Conservation (phyloP, 2,113 vertebrate genomes). For the Oreochromis aureus region DNA sequence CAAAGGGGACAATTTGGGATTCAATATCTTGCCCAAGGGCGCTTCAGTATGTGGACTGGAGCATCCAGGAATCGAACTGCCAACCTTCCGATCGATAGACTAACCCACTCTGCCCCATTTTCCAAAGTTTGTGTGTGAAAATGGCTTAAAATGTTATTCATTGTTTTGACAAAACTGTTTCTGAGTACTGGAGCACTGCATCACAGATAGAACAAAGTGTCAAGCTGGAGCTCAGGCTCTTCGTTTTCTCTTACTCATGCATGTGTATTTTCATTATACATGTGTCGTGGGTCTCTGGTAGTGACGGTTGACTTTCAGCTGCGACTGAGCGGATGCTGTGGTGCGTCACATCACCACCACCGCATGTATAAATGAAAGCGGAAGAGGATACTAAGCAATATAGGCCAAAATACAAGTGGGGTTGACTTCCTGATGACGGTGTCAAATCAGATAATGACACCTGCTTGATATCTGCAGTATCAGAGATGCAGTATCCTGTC, state of each 20-base stretch:
- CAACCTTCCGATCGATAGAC: not conserved
- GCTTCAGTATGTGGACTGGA: not conserved
- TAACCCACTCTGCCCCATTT: not conserved
- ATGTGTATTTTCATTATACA: not conserved
- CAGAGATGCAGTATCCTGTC: not conserved
- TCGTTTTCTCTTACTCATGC: not conserved
- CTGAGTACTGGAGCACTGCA: not conserved
- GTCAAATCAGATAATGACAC: not conserved
- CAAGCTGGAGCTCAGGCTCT: not conserved
- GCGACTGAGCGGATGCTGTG: conserved; percentile 30
- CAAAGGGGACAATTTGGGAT: not conserved
- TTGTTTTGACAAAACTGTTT: not conserved
- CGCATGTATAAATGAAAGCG: not conserved
- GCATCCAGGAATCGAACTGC: not conserved
- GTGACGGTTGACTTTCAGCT: not conserved
- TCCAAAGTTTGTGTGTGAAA: not conserved
- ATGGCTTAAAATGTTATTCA: not conserved
- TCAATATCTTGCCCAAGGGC: not conserved
- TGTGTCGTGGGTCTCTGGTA: not conserved
- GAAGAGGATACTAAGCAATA: not conserved
- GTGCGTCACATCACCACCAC: not conserved
- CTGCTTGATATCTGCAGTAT: not conserved
- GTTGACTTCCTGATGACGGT: conserved; percentile 2
- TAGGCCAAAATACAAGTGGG: not conserved
- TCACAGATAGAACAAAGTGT: not conserved